Conservation (phyloP, 2,888 invertebrate genomes). For the Adelphocoris suturalis region DNA sequence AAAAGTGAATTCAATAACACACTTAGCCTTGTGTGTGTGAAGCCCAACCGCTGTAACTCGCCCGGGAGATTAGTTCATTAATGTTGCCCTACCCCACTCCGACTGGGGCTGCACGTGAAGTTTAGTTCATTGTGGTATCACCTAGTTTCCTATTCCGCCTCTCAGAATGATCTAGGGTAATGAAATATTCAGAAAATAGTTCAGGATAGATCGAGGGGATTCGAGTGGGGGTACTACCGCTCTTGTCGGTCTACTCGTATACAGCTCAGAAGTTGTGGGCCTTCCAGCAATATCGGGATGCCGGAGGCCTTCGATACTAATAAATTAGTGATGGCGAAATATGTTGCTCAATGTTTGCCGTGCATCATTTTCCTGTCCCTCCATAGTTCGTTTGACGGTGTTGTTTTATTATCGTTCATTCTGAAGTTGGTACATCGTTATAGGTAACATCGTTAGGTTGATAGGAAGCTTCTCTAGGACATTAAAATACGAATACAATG, state of each 20-base stretch:
- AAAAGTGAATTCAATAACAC: constrained; percentile 14
- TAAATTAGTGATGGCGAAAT: too few relatives aligned
- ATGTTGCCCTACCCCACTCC: constrained; percentile 1
- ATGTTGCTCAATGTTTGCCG: too few relatives aligned
- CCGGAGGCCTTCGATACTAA: background rate
- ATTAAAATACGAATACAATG: too few relatives aligned
- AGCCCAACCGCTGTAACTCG: constrained; percentile 17
- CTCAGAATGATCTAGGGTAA: background rate
- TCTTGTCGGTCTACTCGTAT: background rate
- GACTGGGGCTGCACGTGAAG: background rate
- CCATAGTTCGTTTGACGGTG: too few relatives aligned
- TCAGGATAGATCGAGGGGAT: background rate
- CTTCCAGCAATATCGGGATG: background rate
- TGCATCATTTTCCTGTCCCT: too few relatives aligned
- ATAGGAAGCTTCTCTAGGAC: too few relatives aligned
- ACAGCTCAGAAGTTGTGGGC: background rate
- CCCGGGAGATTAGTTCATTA: constrained; percentile 35
- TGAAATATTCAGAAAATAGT: constrained; percentile 32
- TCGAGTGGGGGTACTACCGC: background rate
- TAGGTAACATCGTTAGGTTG: too few relatives aligned
- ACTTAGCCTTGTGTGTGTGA: constrained; percentile 1
- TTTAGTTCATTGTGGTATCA: constrained; percentile 23
- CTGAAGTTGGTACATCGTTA: too few relatives aligned
- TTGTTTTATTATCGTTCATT: too few relatives aligned
- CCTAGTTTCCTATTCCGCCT: background rate